Percentiles rank a stretch among this genome's conserved stretches.
Conservation (phyloP, 2,113 vertebrate species). For the Lanius ludovicianus region DNA sequence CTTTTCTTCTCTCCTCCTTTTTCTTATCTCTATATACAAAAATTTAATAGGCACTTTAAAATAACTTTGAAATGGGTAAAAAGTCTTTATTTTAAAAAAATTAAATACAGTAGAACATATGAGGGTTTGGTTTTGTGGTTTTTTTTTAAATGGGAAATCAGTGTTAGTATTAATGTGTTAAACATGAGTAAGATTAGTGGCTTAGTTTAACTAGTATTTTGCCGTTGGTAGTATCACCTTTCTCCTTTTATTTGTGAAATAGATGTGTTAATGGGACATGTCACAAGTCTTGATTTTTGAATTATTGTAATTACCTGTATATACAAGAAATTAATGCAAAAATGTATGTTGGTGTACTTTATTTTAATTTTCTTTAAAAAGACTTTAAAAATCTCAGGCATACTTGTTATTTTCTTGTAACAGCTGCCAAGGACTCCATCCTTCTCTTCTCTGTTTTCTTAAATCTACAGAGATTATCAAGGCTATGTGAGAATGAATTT, state of each 20-base stretch:
- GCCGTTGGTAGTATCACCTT: not conserved
- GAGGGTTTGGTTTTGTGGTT: not conserved
- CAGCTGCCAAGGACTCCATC: not conserved
- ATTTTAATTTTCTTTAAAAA: not conserved
- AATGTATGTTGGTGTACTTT: not conserved
- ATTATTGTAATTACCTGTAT: not conserved
- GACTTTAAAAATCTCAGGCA: not conserved
- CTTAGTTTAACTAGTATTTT: not conserved
- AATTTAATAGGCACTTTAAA: not conserved
- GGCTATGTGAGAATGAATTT: not conserved
- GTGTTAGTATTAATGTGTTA: not conserved
- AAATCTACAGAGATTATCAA: not conserved
- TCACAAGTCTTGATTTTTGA: not conserved
- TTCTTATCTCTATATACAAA: not conserved
- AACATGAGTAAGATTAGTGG: not conserved
- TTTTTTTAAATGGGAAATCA: not conserved
- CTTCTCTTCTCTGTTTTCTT: not conserved
- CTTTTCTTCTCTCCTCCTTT: not conserved
- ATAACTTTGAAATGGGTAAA: not conserved
- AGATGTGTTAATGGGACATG: not conserved
- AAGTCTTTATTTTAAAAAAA: not conserved
- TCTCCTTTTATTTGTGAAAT: not conserved
- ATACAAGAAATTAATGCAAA: not conserved
- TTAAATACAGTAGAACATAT: not conserved
- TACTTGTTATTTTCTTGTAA: not conserved